Conservation (phyloP, 2,113 vertebrate species). For the Rhizomys pruinosus region DNA sequence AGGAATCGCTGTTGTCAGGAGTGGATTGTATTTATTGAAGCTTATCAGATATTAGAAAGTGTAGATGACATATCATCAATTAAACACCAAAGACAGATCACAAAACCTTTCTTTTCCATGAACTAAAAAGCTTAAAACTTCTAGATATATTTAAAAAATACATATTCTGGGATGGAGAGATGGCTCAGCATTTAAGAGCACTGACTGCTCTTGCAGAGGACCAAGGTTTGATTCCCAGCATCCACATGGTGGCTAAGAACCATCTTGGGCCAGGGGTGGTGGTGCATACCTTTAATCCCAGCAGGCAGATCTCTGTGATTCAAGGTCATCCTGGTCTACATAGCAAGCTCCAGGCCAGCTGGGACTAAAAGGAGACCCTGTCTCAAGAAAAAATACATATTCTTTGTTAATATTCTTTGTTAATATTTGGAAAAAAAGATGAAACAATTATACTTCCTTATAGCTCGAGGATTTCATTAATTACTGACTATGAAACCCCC, state of each 20-base stretch:
- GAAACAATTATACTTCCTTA: background rate
- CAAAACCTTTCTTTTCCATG: background rate
- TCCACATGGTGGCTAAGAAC: no score
- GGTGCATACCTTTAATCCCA: no score
- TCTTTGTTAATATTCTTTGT: no score
- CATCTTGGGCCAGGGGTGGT: no score
- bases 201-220: no score
- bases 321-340: no score
- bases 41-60: background rate
- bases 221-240: no score
- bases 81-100: background rate
- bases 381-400: background rate
- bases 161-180: no score
- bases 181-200: no score
- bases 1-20: background rate
- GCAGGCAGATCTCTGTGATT: no score
- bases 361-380: no score
- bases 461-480: background rate
- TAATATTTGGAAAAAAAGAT: slow-evolving; percentile 10
- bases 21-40: background rate
- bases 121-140: background rate
- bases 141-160: background rate
- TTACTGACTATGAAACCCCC: slow-evolving; percentile 11
- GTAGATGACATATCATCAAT: background rate
- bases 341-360: no score